These are phyloP conservation scores for Platysteira castanea DNA, from an alignment of 2,113 vertebrate species.

Conservation along the genomic window DNA sequence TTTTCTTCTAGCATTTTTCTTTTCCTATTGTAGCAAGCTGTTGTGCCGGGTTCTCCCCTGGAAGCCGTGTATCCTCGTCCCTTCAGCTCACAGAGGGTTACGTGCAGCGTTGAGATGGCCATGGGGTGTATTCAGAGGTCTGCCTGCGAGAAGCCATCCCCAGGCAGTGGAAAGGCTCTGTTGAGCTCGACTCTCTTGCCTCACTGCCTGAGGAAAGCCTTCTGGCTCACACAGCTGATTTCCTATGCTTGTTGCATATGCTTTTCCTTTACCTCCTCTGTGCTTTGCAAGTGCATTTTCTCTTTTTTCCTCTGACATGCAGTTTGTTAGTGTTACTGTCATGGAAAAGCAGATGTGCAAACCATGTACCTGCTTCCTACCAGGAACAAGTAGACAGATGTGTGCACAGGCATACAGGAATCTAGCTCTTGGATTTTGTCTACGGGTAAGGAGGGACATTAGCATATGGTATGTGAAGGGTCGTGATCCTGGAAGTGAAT, in stretches of 20 bases:
- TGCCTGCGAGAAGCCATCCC: background rate
- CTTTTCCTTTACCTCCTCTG: background rate
- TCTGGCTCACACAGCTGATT: background rate
- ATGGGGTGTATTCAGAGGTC: background rate
- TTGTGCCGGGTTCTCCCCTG: background rate
- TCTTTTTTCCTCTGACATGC: background rate
- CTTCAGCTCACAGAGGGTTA: background rate
- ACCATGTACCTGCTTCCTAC: background rate
- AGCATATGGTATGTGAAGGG: background rate
- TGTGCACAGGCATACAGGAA: background rate
- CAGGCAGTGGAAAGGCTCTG: background rate
- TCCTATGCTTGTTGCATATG: background rate
- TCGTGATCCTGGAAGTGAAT: background rate
- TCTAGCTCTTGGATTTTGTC: background rate
- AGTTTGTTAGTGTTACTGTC: background rate
- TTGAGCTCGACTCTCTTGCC: background rate
- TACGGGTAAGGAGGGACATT: background rate
- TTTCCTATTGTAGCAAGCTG: background rate
- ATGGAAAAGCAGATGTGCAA: background rate
- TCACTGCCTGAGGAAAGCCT: background rate
- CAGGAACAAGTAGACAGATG: background rate
- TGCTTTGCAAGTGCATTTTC: background rate
- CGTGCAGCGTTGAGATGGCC: background rate
- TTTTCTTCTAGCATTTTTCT: background rate
- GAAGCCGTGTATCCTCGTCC: background rate